Evolutionary conservation across 2,797 vertebrate species (phyloP), one percentile per base, ranked within the genome.

Genomic region (Threskiornis aethiopicus): DNA sequence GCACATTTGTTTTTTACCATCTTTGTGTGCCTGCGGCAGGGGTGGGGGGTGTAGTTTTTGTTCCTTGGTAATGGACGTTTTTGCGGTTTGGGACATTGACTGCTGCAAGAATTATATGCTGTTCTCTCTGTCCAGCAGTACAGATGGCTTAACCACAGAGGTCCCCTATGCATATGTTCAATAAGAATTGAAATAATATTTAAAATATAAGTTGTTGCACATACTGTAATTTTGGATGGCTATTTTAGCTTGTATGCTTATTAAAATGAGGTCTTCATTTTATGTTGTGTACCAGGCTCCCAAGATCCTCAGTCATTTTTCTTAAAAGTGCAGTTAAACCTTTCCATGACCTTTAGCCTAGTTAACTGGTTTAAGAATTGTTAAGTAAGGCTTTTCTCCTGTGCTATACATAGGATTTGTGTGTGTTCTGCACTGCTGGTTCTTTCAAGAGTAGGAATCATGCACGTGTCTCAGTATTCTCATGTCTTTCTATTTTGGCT

Each of bases 141-240:
- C 86, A 96, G 94, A 91, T 89, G 82, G 84, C 72, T 81, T 87
- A 95, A 89, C 95, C 96, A 69, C 87, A 85, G 90, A 87, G 84
- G 46, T 84, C 65, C 51, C 69, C 49, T 46, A 49, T 80, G 84
- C 26, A 21, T 77, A 41, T 41, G 41, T 41, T 41, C 41, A 41
- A 41, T 96, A 93, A 65, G 89, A 52, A 64, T 69, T 92, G 84
- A 70, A 92, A 82, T 87, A 87, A 87, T 96, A 87, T 83, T 93
- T 96, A 94, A 93, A 95, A 83, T 95, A 39, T 16, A 85, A 91
- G 71, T 83, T 94, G 71, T 73, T 83, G 41, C 52, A 20, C 72
- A 49, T 89, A 52, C 75, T 95, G 72, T 91, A 91, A 89, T 87
- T 96, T 89, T 80, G 94, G 69, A 87, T 75, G 62, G 57, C 84